Base-by-base conservation (phyloP, 2,797 vertebrate genomes). In the Cyclura pinguis region DNA sequence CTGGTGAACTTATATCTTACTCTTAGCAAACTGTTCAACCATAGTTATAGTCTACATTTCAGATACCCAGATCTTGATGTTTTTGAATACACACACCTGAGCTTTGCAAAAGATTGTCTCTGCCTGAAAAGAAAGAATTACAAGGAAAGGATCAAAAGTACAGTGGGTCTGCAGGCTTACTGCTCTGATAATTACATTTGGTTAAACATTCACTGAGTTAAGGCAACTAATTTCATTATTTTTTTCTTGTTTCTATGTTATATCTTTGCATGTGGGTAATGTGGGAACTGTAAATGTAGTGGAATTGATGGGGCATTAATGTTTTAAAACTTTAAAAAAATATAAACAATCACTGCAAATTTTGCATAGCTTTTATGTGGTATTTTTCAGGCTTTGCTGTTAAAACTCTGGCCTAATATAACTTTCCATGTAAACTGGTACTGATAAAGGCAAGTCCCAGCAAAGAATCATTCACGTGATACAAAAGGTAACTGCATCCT, bases 1-100 rank as follows among this genome's bases (percentile, higher is more conserved):
- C 32, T 73, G n/a, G 47, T 87, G 67, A 72, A 42, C 18, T 50
- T 38, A 2, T 50, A 77, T 18, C 14, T 38, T 80, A 67, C 32
- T 64, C 29, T 50, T 87, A 67, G n/a, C 42, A 20, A 80, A 52
- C 77, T 69, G n/a, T n/a, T 80, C 86, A 80, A 87, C 32, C 74
- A 59, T 67, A 87, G 62, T 50, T 67, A 6, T 27, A 8, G 32
- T 87, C 32, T 52, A 67, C 12, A 52, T 88, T 88, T 88, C 64
- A 24, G 52, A 18, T 29, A 80, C 29, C 13, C 6, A 87, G 10
- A 67, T 50, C 35, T 87, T 80, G 47, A 14, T 14, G 64, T 18
- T 13, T 32, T 13, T 20, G 69, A 29, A 42, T 29, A 38, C 35
- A 67, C 24, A 67, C 24, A 24, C 59, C 38, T 42, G 35, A 38